Evolutionary conservation across 2,113 vertebrate species (phyloP).

Genomic region (Sander vitreus): DNA sequence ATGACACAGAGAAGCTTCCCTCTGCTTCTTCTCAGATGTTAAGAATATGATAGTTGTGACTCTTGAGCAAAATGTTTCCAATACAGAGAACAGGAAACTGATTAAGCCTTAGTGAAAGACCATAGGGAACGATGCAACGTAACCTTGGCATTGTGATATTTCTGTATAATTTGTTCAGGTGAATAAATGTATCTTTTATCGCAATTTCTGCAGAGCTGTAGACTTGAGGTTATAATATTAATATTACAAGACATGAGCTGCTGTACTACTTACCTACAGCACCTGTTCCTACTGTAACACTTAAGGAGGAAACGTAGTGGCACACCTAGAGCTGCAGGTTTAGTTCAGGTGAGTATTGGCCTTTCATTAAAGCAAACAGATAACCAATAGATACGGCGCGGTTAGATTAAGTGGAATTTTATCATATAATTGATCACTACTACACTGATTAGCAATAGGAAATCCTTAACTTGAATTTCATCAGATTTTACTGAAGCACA

Average conservation of each 20-base stretch:
- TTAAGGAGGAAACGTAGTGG: not conserved
- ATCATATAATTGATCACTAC: constrained; percentile 45
- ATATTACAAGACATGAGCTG: not conserved
- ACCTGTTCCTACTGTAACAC: not conserved
- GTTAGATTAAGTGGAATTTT: constrained; percentile 14
- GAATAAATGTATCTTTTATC: not conserved
- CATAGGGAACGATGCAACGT: not conserved
- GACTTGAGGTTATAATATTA: not conserved
- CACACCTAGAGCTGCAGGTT: not conserved
- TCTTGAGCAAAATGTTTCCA: not conserved
- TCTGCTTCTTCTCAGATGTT: not conserved
- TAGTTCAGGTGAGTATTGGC: not conserved
- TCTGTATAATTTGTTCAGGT: constrained; percentile 3
- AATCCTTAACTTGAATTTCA: not conserved
- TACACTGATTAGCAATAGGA: not conserved
- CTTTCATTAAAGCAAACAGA: constrained; percentile 10
- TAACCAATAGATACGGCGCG: not conserved
- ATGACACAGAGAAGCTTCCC: not conserved
- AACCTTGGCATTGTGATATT: constrained; percentile 1
- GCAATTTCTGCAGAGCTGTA: not conserved
- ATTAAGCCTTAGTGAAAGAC: not conserved
- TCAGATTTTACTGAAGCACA: not conserved
- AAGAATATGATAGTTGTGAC: not conserved
- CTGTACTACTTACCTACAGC: not conserved
- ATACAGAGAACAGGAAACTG: not conserved